Evolutionary conservation across 2,113 vertebrate genomes (phyloP).

Genomic region (Nicator chloris): DNA sequence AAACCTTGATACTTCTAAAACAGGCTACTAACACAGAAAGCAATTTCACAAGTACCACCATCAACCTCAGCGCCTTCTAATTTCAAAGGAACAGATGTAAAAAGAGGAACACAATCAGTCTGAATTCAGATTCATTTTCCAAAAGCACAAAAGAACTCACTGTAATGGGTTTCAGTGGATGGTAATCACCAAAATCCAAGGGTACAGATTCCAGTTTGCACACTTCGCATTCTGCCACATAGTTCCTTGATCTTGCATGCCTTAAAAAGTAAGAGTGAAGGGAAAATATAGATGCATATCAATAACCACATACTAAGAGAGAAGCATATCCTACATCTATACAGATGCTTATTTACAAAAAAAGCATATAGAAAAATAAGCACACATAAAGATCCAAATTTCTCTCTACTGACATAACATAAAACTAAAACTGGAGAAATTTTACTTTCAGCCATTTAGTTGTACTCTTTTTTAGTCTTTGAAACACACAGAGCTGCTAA

Average conservation of each 20-base stretch:
- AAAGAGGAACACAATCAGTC: not conserved
- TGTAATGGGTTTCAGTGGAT: constrained; percentile 92
- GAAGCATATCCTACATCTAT: not conserved
- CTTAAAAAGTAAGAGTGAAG: constrained; percentile 62
- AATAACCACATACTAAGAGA: not conserved
- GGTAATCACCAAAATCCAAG: constrained; percentile 89
- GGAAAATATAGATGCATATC: not conserved
- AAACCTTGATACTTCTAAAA: not conserved
- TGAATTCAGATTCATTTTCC: not conserved
- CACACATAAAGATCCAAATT: not conserved
- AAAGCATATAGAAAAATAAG: not conserved
- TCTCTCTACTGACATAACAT: not conserved
- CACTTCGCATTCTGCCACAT: constrained; percentile 79
- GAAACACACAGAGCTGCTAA: not conserved
- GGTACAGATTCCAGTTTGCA: constrained; percentile 72
- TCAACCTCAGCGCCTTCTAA: not conserved
- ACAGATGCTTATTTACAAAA: not conserved
- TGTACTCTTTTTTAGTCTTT: not conserved
- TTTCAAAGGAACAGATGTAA: not conserved
- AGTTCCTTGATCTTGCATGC: constrained; percentile 84
- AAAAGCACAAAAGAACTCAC: constrained; percentile 67
- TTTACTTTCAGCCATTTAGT: not conserved
- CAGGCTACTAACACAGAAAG: not conserved
- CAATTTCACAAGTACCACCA: not conserved
- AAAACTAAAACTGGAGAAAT: not conserved